Percentiles rank a stretch among this genome's conserved stretches.
Conservation (phyloP, 2,888 invertebrate genomes). For the Hyalella azteca region DNA sequence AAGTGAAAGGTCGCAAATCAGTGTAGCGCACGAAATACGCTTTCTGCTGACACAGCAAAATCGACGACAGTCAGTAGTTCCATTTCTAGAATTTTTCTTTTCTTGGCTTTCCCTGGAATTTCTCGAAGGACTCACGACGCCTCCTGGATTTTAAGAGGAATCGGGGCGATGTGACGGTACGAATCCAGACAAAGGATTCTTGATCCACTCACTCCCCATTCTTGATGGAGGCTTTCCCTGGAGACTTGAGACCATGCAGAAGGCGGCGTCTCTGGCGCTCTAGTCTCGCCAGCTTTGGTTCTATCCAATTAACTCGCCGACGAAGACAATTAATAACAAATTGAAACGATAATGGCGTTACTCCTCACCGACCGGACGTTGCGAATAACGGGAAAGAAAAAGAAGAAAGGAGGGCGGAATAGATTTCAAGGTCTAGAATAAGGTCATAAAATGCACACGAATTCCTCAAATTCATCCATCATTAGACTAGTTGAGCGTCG, state of each 20-base stretch:
- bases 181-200: conserved; percentile 6
- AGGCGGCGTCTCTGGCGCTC: background rate
- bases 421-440: background rate
- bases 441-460: too few species aligned
- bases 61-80: too few species aligned
- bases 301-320: conserved; percentile 36
- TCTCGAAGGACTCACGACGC: background rate
- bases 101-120: too few species aligned
- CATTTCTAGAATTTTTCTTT: too few species aligned
- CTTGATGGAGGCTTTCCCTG: background rate
- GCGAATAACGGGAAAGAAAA: background rate
- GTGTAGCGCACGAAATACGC: background rate
- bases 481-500: too few species aligned
- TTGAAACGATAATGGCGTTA: conserved; percentile 34
- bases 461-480: too few species aligned
- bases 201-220: background rate
- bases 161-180: background rate
- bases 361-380: background rate
- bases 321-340: conserved; percentile 33
- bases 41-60: background rate
- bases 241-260: background rate
- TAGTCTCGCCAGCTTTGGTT: conserved; percentile 19
- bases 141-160: background rate
- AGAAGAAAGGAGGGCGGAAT: background rate
- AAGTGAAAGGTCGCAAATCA: conserved; percentile 6